These are phyloP conservation scores for Drosophila erecta DNA, from an alignment of 1,140 invertebrate species.

Conservation along the genomic window DNA sequence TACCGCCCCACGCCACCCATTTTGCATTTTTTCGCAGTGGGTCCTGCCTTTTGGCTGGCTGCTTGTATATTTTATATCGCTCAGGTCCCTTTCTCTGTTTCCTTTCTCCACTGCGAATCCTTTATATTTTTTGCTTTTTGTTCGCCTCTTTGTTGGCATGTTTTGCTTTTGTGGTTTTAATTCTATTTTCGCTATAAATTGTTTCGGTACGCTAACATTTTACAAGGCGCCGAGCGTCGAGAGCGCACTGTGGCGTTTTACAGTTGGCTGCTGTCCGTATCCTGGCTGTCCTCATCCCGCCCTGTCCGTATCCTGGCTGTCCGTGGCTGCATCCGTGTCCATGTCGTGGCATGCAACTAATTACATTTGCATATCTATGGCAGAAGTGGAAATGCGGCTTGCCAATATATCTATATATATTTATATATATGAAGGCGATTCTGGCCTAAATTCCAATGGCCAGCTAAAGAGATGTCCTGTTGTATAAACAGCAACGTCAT, in stretches of 20 bases:
- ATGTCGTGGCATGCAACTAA: slow-evolving; percentile 70
- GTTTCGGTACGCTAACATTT: slow-evolving; percentile 79
- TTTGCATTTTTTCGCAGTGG: slow-evolving; percentile 20
- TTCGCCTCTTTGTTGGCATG: slow-evolving; percentile 50
- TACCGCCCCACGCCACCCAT: slow-evolving; percentile 1
- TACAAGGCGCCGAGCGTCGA: slow-evolving; percentile 55
- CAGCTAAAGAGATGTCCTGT: slow-evolving; percentile 13
- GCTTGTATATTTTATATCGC: slow-evolving; percentile 57
- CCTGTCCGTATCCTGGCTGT: slow-evolving; percentile 20
- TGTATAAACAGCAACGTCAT: slow-evolving; percentile 36
- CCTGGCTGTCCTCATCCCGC: slow-evolving; percentile 31
- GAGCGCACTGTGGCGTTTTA: slow-evolving; percentile 58
- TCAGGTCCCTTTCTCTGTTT: slow-evolving; percentile 45
- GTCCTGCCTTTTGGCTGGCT: slow-evolving; percentile 54
- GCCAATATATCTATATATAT: slow-evolving; percentile 21
- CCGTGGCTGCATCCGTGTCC: slow-evolving; percentile 29
- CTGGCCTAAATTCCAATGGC: slow-evolving; percentile 38
- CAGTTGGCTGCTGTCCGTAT: slow-evolving; percentile 64
- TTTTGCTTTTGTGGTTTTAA: slow-evolving; percentile 83
- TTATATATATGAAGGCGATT: slow-evolving; percentile 15
- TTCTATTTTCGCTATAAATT: slow-evolving; percentile 83
- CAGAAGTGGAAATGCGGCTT: slow-evolving; percentile 55
- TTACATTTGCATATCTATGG: slow-evolving; percentile 82
- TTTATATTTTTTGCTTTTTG: slow-evolving; percentile 27
- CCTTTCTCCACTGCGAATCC: slow-evolving; percentile 36